phyloP scores from a whole-genome alignment of 2,888 invertebrate species.

The Tryphoninae sp. region DNA sequence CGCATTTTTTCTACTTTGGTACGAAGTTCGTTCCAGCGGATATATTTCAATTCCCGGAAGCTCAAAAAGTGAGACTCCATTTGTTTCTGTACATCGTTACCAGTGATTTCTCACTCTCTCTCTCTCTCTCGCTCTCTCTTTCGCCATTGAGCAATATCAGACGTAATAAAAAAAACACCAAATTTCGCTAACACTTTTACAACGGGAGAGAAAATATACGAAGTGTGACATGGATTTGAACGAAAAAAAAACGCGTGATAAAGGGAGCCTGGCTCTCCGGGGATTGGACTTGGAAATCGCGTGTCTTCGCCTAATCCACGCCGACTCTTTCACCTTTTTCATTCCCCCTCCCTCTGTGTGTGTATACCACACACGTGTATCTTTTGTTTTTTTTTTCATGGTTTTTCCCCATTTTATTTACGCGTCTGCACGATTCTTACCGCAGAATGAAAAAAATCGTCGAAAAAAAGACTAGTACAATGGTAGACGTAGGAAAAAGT shows the following conservation, averaged over 20 bases:
- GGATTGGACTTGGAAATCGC: conserved; percentile 32
- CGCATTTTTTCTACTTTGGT: too few relatives aligned
- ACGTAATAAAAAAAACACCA: conserved; percentile 25
- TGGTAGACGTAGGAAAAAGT: background rate
- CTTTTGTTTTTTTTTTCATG: conserved; percentile 5
- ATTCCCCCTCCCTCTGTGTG: background rate
- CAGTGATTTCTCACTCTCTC: background rate
- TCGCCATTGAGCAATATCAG: conserved; percentile 16
- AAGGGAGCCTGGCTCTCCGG: background rate
- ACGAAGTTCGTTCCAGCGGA: too few relatives aligned
- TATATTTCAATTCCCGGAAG: too few relatives aligned
- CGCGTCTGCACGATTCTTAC: background rate
- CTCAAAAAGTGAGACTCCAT: too few relatives aligned
- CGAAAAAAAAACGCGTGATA: background rate
- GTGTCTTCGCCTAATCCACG: conserved; percentile 38
- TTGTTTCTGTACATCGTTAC: too few relatives aligned
- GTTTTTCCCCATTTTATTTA: conserved; percentile 15
- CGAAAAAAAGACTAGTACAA: conserved; percentile 10
- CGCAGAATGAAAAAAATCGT: background rate
- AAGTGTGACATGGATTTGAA: background rate
- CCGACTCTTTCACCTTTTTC: background rate
- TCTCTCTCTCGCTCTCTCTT: background rate
- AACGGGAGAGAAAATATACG: background rate
- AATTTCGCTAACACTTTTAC: background rate
- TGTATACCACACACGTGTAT: background rate